A percentile compares a stretch with the other conserved stretches of the same genome.
Conservation (phyloP, 1,140 invertebrate genomes). For the Colletes gigas region DNA sequence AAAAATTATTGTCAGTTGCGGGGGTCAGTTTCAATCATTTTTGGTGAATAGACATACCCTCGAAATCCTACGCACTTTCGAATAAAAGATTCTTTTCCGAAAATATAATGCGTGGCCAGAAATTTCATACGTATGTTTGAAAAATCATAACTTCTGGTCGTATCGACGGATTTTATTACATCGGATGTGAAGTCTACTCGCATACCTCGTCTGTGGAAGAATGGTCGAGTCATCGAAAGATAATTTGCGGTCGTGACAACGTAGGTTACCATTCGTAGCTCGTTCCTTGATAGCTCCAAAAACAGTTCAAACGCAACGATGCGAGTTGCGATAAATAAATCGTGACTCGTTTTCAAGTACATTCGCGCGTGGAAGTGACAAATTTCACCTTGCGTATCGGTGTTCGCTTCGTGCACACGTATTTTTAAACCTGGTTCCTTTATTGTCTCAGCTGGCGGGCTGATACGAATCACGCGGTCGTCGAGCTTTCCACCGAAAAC, state of each 20-base stretch:
- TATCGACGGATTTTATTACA: not conserved
- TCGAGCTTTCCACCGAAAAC: not conserved
- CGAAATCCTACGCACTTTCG: no score
- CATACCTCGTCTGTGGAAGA: conserved; percentile 33
- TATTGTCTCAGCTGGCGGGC: not conserved
- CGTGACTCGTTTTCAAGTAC: not conserved
- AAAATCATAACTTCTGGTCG: no score
- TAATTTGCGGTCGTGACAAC: conserved; percentile 41
- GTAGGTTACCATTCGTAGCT: conserved; percentile 63
- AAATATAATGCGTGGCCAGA: no score
- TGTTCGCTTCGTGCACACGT: conserved; percentile 2
- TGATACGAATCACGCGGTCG: no score
- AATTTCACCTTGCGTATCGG: not conserved
- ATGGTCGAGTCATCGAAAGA: conserved; percentile 30
- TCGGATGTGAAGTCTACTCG: conserved; percentile 8
- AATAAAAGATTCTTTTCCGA: no score
- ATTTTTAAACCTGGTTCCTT: not conserved
- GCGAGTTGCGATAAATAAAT: not conserved
- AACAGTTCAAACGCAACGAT: conserved; percentile 21
- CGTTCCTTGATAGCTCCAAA: conserved; percentile 59
- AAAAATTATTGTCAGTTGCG: no score
- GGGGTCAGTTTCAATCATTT: no score
- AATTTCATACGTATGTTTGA: no score
- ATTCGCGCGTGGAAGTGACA: not conserved
- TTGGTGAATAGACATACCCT: no score